Conservation (phyloP, 2,888 invertebrate genomes). For the Kuschelorhynchus macadamiae region DNA sequence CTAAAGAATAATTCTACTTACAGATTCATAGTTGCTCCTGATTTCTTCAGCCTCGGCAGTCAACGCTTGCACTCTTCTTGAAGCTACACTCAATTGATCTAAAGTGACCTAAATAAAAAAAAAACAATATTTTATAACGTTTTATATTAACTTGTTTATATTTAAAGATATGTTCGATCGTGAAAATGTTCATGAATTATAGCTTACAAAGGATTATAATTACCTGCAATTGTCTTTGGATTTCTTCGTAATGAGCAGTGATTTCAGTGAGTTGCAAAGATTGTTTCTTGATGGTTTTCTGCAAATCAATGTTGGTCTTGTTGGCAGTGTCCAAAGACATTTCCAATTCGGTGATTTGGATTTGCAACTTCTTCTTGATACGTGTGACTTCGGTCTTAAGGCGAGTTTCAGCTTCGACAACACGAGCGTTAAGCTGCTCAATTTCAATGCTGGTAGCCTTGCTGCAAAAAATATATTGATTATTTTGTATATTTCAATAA, state of each 20-base stretch:
- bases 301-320: slow-evolving; percentile 97
- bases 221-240: slow-evolving; percentile 91
- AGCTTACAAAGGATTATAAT: no score
- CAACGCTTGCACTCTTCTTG: slow-evolving; percentile 91
- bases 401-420: slow-evolving; percentile 96
- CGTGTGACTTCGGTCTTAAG: slow-evolving; percentile 96
- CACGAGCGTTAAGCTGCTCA: slow-evolving; percentile 94
- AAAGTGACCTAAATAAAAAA: slow-evolving; percentile 80
- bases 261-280: slow-evolving; percentile 92
- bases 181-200: no score
- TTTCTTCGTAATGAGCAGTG: slow-evolving; percentile 96
- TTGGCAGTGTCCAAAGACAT: slow-evolving; percentile 97
- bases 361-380: slow-evolving; percentile 99
- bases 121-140: slow-evolving; percentile 2
- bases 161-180: no score
- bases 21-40: slow-evolving; percentile 89
- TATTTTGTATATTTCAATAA: not conserved
- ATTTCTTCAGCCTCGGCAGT: slow-evolving; percentile 97
- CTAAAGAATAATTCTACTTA: no score
- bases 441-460: slow-evolving; percentile 98
- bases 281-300: slow-evolving; percentile 98
- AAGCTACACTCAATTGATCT: slow-evolving; percentile 92
- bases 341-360: slow-evolving; percentile 97
- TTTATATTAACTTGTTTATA: no score
- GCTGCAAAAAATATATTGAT: slow-evolving; percentile 71